These are phyloP conservation scores for Dendroctonus ponderosae DNA, from an alignment of 1,140 invertebrate species.

Conservation along the genomic window DNA sequence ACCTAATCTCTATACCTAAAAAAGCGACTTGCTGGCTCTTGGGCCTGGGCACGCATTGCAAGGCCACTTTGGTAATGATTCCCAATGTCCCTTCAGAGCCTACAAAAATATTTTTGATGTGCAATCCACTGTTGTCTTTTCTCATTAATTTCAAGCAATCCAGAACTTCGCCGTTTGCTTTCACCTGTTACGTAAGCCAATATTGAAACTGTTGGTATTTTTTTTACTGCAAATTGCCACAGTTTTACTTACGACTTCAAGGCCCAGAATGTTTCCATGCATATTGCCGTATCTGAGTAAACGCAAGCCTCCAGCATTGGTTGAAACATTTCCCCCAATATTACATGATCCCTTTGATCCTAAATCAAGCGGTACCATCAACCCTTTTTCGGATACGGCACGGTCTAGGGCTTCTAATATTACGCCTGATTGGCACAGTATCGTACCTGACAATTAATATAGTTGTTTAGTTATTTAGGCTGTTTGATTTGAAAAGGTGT, in stretches of 20 bases:
- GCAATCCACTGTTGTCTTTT: constrained; percentile 98
- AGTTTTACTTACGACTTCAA: constrained; percentile 76
- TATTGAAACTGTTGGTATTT: not conserved
- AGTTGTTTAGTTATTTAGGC: constrained; percentile 54
- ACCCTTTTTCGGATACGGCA: constrained; percentile 65
- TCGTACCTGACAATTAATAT: constrained; percentile 60
- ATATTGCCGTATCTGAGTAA: constrained; percentile 92
- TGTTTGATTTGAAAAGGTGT: too few species aligned
- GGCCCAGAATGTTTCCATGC: constrained; percentile 85
- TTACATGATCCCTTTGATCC: constrained; percentile 97
- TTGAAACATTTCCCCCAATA: constrained; percentile 95
- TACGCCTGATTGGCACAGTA: constrained; percentile 89
- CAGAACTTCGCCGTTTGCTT: constrained; percentile 83
- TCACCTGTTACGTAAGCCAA: constrained; percentile 61
- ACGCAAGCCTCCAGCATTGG: constrained; percentile 92
- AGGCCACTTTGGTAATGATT: constrained; percentile 86
- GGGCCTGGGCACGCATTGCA: constrained; percentile 82
- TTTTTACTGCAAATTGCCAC: not conserved
- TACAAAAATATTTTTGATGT: constrained; percentile 95
- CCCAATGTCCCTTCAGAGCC: constrained; percentile 97
- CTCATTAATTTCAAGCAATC: constrained; percentile 82
- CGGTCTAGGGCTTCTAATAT: constrained; percentile 84
- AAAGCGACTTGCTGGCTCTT: constrained; percentile 80
- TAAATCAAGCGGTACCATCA: constrained; percentile 93
- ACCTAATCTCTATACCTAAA: constrained; percentile 63